Evolutionary conservation across 2,888 invertebrate genomes (phyloP).

Genomic region (Lycocerus yunnanus): DNA sequence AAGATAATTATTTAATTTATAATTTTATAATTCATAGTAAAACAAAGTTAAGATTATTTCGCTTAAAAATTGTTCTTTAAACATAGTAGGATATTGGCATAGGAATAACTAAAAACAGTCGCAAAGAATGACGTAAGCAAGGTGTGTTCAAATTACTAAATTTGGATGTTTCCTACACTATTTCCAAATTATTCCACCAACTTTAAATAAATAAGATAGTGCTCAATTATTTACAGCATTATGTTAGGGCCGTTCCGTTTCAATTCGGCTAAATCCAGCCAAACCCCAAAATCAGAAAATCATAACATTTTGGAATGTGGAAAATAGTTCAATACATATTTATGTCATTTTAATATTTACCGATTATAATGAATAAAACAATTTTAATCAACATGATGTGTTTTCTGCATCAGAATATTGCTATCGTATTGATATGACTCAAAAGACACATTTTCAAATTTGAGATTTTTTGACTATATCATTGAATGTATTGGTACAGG

Average conservation of each 20-base stretch:
- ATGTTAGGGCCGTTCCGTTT: background rate
- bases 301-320: background rate
- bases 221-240: background rate
- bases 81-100: background rate
- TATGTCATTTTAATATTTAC: background rate
- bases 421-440: background rate
- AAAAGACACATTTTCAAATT: background rate
- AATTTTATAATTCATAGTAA: background rate
- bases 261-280: background rate
- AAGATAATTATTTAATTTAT: background rate
- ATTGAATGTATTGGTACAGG: background rate
- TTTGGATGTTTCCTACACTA: constrained; percentile 1
- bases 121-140: background rate
- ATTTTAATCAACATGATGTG: too few species aligned
- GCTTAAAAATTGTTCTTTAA: background rate
- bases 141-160: constrained; percentile 1
- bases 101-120: background rate
- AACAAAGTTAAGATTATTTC: background rate
- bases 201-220: background rate
- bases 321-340: too few species aligned
- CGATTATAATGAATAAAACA: too few species aligned
- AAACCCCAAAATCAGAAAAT: background rate
- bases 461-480: background rate
- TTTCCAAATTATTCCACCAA: background rate
- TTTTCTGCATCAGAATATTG: too few species aligned